Percentiles rank a stretch among this genome's conserved stretches.
phyloP scores from a whole-genome alignment of 2,113 vertebrate genomes.

The Burhinus bistriatus region DNA sequence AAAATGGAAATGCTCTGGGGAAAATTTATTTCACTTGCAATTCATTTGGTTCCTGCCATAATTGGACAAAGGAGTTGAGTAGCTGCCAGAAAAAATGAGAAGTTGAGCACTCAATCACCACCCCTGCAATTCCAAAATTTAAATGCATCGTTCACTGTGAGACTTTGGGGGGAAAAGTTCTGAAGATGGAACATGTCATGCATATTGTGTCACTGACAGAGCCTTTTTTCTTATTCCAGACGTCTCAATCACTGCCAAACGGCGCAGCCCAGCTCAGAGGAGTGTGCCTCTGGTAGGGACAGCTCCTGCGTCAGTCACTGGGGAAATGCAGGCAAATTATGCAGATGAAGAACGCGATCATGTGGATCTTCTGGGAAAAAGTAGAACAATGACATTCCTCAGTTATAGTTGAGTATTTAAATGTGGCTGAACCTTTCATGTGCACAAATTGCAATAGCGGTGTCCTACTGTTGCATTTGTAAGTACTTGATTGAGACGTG shows the following conservation, averaged over 20 bases:
- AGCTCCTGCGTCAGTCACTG: background rate
- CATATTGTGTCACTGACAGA: conserved; percentile 18
- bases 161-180: background rate
- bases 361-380: conserved; percentile 3
- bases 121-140: conserved; percentile 30
- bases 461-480: background rate
- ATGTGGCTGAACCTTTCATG: background rate
- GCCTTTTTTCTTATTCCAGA: conserved; percentile 16
- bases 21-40: conserved; percentile 27
- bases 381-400: background rate
- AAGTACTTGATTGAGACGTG: background rate
- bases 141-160: conserved; percentile 1
- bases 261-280: background rate
- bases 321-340: conserved; percentile 3
- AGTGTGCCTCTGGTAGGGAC: rapidly evolving
- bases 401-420: background rate
- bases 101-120: conserved; percentile 45
- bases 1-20: background rate
- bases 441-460: background rate
- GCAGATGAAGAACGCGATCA: background rate
- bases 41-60: conserved; percentile 22
- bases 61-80: conserved; percentile 32
- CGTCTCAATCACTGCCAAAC: conserved; percentile 31
- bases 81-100: conserved; percentile 51
- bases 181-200: background rate